These are phyloP conservation scores for Atopsyche davidsoni DNA, from an alignment of 1,140 invertebrate genomes.

Conservation along the genomic window DNA sequence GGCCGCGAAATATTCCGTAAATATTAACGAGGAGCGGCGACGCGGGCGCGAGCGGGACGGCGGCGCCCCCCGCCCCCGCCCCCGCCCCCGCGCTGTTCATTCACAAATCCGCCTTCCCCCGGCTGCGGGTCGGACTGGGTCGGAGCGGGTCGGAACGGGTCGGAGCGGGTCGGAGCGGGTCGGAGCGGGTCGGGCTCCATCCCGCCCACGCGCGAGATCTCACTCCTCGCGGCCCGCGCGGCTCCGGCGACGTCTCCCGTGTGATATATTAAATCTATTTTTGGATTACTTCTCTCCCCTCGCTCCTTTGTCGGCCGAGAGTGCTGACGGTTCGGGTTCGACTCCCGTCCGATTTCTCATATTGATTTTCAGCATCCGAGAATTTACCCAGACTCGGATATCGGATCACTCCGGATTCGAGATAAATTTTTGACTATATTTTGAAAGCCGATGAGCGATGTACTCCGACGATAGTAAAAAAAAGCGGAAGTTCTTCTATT, in stretches of 20 bases:
- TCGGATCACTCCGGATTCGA: too few species aligned
- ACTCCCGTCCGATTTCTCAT: neutral
- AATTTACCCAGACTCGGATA: too few species aligned
- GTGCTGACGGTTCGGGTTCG: neutral
- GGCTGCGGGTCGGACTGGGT: too few species aligned
- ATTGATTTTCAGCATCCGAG: too few species aligned
- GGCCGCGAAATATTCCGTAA: conserved; percentile 27
- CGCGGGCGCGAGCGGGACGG: conserved; percentile 20
- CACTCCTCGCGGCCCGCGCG: conserved; percentile 5
- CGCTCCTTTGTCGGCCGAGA: neutral
- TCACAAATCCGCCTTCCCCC: conserved; percentile 27
- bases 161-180: too few species aligned
- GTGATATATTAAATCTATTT: conserved; percentile 1
- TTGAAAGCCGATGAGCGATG: too few species aligned
- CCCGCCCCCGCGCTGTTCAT: conserved; percentile 20
- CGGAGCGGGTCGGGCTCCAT: too few species aligned
- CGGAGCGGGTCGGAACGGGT: too few species aligned
- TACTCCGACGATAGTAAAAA: too few species aligned
- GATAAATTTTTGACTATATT: too few species aligned
- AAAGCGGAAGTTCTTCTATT: too few species aligned
- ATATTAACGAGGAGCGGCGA: conserved; percentile 26
- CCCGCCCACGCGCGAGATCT: neutral
- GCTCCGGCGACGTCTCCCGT: conserved; percentile 18
- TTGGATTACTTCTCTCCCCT: conserved; percentile 3
- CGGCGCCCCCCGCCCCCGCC: conserved; percentile 6